These are phyloP conservation scores for Dermatophagoides farinae DNA, from an alignment of 1,140 invertebrate genomes.

Conservation along the genomic window DNA sequence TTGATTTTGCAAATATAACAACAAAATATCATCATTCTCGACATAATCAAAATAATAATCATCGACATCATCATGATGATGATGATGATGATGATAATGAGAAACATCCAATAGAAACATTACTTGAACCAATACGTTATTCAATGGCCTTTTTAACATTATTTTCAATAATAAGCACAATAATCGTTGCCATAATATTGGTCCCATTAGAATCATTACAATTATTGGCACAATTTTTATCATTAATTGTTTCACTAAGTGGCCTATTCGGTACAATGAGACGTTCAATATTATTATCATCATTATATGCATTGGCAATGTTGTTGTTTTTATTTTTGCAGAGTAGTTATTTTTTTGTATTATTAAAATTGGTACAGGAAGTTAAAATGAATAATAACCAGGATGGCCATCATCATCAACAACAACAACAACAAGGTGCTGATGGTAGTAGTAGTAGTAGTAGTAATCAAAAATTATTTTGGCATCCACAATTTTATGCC, in stretches of 20 bases:
- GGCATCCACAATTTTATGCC: too few relatives aligned
- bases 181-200: background rate
- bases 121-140: background rate
- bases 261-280: slow-evolving; percentile 1
- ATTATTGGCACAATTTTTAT: background rate
- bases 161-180: background rate
- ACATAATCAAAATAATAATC: too few relatives aligned
- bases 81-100: background rate
- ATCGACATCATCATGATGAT: background rate
- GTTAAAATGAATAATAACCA: background rate
- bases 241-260: slow-evolving; percentile 1
- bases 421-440: too few relatives aligned
- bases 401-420: background rate
- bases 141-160: slow-evolving; percentile 6
- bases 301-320: slow-evolving; percentile 3
- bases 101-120: background rate
- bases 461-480: too few relatives aligned
- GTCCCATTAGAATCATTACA: background rate
- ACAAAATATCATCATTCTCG: too few relatives aligned
- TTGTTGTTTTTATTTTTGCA: background rate
- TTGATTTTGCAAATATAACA: too few relatives aligned
- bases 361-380: slow-evolving; percentile 2
- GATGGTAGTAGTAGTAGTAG: too few relatives aligned
- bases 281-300: slow-evolving; percentile 2
- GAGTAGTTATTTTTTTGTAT: background rate